Evolutionary conservation across 2,888 invertebrate species (phyloP).

Genomic region (Habrosyne pyritoides): DNA sequence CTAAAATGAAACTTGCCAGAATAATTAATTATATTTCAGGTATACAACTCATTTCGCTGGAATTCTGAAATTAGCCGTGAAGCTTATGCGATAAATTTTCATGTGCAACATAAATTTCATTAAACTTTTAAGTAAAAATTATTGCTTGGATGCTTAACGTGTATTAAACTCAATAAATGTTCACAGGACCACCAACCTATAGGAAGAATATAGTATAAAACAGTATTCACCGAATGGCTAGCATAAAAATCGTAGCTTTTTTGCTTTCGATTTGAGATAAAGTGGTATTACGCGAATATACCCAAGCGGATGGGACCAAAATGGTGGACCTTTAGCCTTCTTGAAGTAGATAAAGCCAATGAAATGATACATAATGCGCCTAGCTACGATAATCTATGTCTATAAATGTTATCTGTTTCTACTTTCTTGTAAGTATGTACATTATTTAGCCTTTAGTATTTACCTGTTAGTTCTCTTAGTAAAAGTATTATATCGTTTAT

Average conservation of each 20-base stretch:
- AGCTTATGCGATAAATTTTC: slow-evolving; percentile 45
- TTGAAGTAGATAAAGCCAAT: slow-evolving; percentile 2
- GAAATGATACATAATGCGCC: neutral
- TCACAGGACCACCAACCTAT: slow-evolving; percentile 14
- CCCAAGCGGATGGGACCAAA: slow-evolving; percentile 9
- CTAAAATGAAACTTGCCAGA: neutral
- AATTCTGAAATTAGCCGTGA: slow-evolving; percentile 29
- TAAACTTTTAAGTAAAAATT: slow-evolving; percentile 46
- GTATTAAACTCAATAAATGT: slow-evolving; percentile 20
- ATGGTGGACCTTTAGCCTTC: slow-evolving; percentile 6
- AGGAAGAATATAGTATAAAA: neutral
- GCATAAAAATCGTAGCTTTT: neutral
- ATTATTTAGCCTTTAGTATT: slow-evolving; percentile 13
- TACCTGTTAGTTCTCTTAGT: too few species aligned
- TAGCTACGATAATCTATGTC: neutral
- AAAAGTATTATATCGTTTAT: too few species aligned
- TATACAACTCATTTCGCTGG: slow-evolving; percentile 8
- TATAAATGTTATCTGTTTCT: neutral
- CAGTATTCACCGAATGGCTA: neutral
- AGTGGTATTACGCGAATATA: slow-evolving; percentile 2
- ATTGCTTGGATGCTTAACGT: slow-evolving; percentile 20
- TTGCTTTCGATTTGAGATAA: slow-evolving; percentile 10
- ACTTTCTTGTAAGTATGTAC: neutral
- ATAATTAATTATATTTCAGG: neutral
- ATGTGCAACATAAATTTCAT: slow-evolving; percentile 46